Base-by-base conservation (phyloP, 1,140 invertebrate genomes). In the Frieseomelitta varia region DNA sequence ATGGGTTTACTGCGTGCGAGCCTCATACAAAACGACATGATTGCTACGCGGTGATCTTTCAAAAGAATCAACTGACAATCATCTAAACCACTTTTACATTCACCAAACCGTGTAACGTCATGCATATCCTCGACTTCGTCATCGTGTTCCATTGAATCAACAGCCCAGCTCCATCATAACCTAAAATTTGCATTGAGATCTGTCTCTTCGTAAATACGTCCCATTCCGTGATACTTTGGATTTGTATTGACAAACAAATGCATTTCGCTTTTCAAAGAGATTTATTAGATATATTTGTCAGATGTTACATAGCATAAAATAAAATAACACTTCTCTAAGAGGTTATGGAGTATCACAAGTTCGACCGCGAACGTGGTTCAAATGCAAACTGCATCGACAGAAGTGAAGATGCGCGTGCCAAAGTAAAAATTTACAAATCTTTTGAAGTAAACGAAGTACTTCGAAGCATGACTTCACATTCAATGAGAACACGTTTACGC, bases 1-100 rank as follows among this genome's bases (percentile, higher is more conserved):
- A 94, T 84, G 1, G 89, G 86, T 67, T 90, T 90, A 85, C 87
- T 93, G 67, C 92, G 88, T 71, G 90, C 81, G 76, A 94, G 84
- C 67, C 90, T 85, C 72, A 92, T 81, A 68, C 88, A 82, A 55
- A 94, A 88, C 27, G 93, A 93, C 94, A 94, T 94, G 83, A 72
- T 88, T 79, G 27, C 19, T 81, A 17, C 17, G 53, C 63, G 63
- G 1, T 30, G 30, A 53, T 58, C 3, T 69, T 34, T 84, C 39
- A 14, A 68, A 78, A 61, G 34, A 79, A 72, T 63, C 71, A 21
- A 81, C 3, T 81, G 53, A 53, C 6, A 71, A 34, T 78, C 75
- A 79, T 58, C 17, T 83, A 71, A 47, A 55, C 17, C 39, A 51
- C 27, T 78, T 19, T 15, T 55, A 30, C 17, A 24, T 61, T 69